Conservation (phyloP, 2,797 vertebrate genomes). For the Enteromius mattozi region DNA sequence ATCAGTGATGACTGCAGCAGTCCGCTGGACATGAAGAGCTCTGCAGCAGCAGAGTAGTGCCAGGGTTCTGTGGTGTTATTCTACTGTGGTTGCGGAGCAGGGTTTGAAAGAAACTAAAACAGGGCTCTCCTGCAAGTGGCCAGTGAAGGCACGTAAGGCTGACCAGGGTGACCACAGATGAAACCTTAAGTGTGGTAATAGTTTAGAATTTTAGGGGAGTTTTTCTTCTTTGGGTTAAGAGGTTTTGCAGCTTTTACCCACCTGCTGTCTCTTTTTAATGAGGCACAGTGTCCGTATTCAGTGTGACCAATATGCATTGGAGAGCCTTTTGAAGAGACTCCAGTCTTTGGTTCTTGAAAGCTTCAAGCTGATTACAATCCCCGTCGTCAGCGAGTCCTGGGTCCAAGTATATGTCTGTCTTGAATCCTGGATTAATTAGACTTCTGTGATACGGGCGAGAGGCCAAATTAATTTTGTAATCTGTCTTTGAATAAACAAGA, state of each 20-base stretch:
- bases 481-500: slow-evolving; percentile 50
- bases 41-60: slow-evolving; percentile 51
- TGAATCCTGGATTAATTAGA: slow-evolving; percentile 60
- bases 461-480: slow-evolving; percentile 60
- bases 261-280: slow-evolving; percentile 62
- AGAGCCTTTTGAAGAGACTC: slow-evolving; percentile 56
- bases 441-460: slow-evolving; percentile 51
- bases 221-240: slow-evolving; percentile 36
- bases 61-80: slow-evolving; percentile 68
- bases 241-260: slow-evolving; percentile 51
- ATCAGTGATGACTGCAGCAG: slow-evolving; percentile 9
- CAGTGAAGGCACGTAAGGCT: slow-evolving; percentile 59
- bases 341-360: slow-evolving; percentile 54
- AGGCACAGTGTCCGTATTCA: slow-evolving; percentile 48
- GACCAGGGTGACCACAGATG: slow-evolving; percentile 71
- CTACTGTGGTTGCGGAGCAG: slow-evolving; percentile 66
- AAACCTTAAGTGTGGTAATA: slow-evolving; percentile 56
- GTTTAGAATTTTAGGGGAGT: slow-evolving; percentile 42
- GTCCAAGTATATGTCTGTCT: slow-evolving; percentile 61
- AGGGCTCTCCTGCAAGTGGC: slow-evolving; percentile 66
- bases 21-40: slow-evolving; percentile 3
- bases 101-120: slow-evolving; percentile 70
- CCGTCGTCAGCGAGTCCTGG: slow-evolving; percentile 37
- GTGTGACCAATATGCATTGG: slow-evolving; percentile 30
- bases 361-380: slow-evolving; percentile 47